A percentile compares a stretch with the other conserved stretches of the same genome.
These are phyloP conservation scores for Drosophila chauvacae DNA, from an alignment of 1,140 invertebrate species.

Conservation along the genomic window DNA sequence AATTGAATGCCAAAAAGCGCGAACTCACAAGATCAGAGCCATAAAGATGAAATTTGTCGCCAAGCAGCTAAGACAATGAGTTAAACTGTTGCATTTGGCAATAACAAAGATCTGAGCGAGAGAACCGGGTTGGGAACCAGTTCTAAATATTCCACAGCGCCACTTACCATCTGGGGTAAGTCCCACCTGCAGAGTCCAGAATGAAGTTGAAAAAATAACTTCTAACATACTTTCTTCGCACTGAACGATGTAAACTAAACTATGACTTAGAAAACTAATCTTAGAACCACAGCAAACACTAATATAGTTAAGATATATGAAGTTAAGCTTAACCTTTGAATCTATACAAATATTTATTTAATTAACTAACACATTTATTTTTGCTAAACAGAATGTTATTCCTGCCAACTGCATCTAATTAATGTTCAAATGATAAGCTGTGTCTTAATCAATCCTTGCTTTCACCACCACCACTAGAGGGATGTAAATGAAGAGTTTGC, in stretches of 20 bases:
- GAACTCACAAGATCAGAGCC: constrained; percentile 30
- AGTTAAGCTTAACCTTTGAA: background rate
- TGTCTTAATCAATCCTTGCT: constrained; percentile 15
- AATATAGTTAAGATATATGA: no score
- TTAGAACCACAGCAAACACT: no score
- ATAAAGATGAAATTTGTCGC: constrained; percentile 44
- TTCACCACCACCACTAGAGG: background rate
- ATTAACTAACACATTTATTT: background rate
- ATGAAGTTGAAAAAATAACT: background rate
- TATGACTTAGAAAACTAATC: no score
- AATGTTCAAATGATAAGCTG: background rate
- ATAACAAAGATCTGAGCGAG: constrained; percentile 18
- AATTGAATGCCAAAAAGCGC: constrained; percentile 71
- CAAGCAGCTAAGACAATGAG: constrained; percentile 33
- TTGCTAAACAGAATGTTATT: background rate
- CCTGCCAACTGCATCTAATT: background rate
- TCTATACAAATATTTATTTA: background rate
- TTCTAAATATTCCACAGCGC: background rate
- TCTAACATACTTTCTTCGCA: no score
- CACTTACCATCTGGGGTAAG: constrained; percentile 44
- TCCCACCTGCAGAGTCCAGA: background rate
- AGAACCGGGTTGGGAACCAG: constrained; percentile 32
- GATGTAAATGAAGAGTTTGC: background rate
- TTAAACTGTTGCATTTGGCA: constrained; percentile 34
- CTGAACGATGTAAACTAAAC: no score